Conservation (phyloP, 2,113 vertebrate species). For the Spea multiplicata region DNA sequence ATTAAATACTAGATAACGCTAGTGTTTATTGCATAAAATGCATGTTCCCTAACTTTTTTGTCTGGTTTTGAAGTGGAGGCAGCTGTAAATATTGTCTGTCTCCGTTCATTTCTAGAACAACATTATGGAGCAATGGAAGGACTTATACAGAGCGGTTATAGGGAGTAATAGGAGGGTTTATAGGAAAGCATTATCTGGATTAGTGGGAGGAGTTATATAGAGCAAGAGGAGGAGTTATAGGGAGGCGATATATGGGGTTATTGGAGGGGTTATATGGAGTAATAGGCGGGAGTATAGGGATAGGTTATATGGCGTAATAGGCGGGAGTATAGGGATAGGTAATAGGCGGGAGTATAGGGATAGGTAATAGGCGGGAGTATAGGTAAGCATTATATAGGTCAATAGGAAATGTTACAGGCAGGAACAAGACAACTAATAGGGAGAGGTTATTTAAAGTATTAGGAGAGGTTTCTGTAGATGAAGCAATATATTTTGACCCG, state of each 20-base stretch:
- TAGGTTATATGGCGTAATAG: neutral
- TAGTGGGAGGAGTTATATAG: neutral
- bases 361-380: neutral
- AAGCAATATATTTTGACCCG: neutral
- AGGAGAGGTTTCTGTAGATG: neutral
- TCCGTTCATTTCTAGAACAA: neutral
- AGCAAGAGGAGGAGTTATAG: neutral
- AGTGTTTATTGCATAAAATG: too few species aligned
- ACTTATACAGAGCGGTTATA: slow-evolving; percentile 9
- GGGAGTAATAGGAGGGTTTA: slow-evolving; percentile 6
- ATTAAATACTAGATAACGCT: too few species aligned
- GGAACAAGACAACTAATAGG: neutral
- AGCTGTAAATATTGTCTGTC: neutral
- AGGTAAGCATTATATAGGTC: neutral
- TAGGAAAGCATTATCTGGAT: slow-evolving; percentile 1
- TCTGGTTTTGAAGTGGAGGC: too few species aligned
- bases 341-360: too few species aligned
- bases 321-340: neutral
- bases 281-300: neutral
- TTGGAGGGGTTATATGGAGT: neutral
- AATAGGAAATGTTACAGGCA: neutral
- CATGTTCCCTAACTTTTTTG: too few species aligned
- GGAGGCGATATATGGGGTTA: neutral
- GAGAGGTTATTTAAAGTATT: neutral
- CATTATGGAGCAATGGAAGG: slow-evolving; percentile 3